Percentiles rank a stretch among this genome's conserved stretches.
phyloP scores from a whole-genome alignment of 2,797 vertebrate genomes.

The Fringilla coelebs region DNA sequence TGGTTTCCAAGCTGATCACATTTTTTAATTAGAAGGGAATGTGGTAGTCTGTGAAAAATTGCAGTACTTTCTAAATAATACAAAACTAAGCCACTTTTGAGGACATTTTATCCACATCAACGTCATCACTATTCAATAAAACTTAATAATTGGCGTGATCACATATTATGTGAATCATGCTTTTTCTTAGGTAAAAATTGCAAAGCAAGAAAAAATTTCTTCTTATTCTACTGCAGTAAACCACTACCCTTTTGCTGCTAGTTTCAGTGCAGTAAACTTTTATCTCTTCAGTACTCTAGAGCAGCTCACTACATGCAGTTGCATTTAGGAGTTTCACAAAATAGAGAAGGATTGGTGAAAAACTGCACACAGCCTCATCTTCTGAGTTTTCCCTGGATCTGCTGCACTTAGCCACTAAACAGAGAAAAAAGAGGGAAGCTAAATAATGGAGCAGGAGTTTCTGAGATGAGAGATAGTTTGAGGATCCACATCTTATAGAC shows the following conservation, averaged over 20 bases:
- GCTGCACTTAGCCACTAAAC: background rate
- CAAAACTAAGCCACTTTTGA: background rate
- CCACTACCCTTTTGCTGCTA: rapidly evolving
- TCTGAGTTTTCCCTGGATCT: background rate
- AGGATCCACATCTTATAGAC: background rate
- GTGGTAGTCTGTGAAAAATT: background rate
- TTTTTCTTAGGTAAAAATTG: background rate
- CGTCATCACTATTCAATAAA: background rate
- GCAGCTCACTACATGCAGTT: background rate
- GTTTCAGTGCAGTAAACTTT: background rate
- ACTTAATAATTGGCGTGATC: background rate
- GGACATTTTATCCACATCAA: background rate
- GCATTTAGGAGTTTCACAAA: background rate
- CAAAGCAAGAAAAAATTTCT: background rate
- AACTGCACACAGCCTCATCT: background rate
- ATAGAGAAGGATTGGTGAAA: background rate
- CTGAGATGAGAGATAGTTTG: background rate
- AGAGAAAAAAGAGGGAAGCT: background rate
- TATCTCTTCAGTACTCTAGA: background rate
- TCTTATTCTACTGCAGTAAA: background rate
- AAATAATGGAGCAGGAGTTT: background rate
- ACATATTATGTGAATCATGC: background rate
- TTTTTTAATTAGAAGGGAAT: background rate
- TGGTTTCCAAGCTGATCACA: background rate
- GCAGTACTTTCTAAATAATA: background rate